Conservation (phyloP, 2,888 invertebrate species). For the Stomorhina lunata region DNA sequence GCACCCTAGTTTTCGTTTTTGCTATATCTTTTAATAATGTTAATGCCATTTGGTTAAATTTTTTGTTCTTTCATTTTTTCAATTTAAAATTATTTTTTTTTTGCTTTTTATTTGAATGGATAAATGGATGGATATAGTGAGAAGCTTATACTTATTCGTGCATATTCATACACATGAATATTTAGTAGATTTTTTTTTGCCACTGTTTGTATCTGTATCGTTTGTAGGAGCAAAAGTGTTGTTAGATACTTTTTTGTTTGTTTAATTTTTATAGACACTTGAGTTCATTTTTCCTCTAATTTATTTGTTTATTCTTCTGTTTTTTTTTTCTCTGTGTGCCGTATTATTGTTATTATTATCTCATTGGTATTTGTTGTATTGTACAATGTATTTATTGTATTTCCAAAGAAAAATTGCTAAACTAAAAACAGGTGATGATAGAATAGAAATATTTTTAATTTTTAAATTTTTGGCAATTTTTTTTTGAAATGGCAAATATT, state of each 20-base stretch:
- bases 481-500: not conserved
- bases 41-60: conserved; percentile 36
- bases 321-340: conserved; percentile 29
- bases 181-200: not conserved
- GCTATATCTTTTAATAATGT: conserved; percentile 10
- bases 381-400: not conserved
- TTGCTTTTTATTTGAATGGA: not conserved
- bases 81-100: conserved; percentile 25
- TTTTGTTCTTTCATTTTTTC: conserved; percentile 15
- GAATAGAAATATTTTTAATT: not conserved
- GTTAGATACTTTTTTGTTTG: conserved; percentile 32
- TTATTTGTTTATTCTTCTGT: conserved; percentile 38
- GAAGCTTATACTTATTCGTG: not conserved
- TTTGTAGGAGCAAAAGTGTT: conserved; percentile 2
- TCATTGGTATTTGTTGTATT: conserved; percentile 24
- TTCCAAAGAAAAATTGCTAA: conserved; percentile 3
- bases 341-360: conserved; percentile 54
- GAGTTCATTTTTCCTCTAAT: conserved; percentile 58
- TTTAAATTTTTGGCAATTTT: conserved; percentile 10
- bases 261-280: conserved; percentile 60
- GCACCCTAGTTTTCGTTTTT: conserved; percentile 15
- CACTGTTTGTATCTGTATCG: too few relatives aligned
- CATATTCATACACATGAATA: conserved; percentile 5
- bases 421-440: conserved; percentile 30
- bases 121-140: not conserved